Conservation (phyloP, 2,888 invertebrate species). For the Syrphus vitripennis region DNA sequence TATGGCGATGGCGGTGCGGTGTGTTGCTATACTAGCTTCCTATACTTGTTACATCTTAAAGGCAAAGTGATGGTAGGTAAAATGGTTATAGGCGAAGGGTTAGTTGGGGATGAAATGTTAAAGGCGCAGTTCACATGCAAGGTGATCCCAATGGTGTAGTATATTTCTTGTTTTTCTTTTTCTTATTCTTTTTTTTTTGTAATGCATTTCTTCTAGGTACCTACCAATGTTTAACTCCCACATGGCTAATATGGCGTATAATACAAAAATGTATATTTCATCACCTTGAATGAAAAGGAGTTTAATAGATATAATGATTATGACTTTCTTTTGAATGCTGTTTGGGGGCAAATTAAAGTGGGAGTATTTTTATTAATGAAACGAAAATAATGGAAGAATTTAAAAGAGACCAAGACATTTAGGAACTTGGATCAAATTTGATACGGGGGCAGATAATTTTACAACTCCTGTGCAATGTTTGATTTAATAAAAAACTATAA, state of each 20-base stretch:
- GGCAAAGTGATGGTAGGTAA: constrained; percentile 21
- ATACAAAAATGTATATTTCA: constrained; percentile 53
- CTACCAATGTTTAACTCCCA: constrained; percentile 46
- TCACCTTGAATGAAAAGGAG: constrained; percentile 30
- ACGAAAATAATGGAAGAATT: not conserved
- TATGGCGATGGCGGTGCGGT: not conserved
- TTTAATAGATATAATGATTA: constrained; percentile 23
- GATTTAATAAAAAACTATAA: no score
- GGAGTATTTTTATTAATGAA: not conserved
- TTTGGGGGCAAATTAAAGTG: not conserved
- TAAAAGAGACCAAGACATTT: no score
- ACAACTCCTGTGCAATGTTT: no score
- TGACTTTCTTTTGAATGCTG: not conserved
- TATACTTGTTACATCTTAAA: constrained; percentile 50
- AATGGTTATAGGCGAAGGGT: not conserved
- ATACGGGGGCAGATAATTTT: no score
- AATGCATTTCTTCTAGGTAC: constrained; percentile 9
- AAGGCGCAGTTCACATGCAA: not conserved
- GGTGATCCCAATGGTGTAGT: not conserved
- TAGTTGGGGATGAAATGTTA: not conserved
- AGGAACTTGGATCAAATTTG: no score
- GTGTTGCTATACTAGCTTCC: constrained; percentile 2
- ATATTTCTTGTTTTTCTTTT: not conserved
- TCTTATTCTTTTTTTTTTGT: not conserved
- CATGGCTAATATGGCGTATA: constrained; percentile 48